phyloP scores from a whole-genome alignment of 2,888 invertebrate genomes.

The Tenthredo mesomela region DNA sequence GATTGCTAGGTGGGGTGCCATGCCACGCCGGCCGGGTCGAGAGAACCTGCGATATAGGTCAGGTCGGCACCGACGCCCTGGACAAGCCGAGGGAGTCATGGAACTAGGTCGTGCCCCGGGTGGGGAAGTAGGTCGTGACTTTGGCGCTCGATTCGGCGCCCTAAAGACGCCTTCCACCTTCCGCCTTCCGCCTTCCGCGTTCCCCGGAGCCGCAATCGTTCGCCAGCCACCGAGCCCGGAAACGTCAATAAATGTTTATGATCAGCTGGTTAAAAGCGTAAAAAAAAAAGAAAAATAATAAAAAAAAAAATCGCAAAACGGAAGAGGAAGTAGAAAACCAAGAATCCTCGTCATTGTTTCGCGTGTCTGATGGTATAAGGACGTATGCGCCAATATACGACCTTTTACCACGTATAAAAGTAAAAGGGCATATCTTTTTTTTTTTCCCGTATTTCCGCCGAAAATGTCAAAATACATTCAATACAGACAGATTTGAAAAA shows the following conservation, averaged over 20 bases:
- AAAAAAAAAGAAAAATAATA: neutral
- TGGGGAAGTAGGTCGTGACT: conserved; percentile 42
- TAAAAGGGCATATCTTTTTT: too few species aligned
- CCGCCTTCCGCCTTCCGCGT: neutral
- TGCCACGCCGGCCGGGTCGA: neutral
- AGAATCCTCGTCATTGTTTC: neutral
- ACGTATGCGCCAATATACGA: too few species aligned
- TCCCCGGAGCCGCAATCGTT: neutral
- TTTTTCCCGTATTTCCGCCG: too few species aligned
- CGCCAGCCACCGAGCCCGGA: neutral
- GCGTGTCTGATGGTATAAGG: too few species aligned
- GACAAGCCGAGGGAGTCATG: conserved; percentile 30
- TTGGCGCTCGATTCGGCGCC: conserved; percentile 32
- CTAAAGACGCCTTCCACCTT: conserved; percentile 12
- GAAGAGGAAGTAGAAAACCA: too few species aligned
- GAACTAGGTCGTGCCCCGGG: conserved; percentile 39
- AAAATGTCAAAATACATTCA: too few species aligned
- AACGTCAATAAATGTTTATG: neutral
- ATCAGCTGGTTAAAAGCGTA: neutral
- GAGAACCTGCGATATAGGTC: conserved; percentile 35
- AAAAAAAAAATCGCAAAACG: neutral
- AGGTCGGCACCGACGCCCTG: conserved; percentile 35
- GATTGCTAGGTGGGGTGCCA: neutral
- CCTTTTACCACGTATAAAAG: too few species aligned
- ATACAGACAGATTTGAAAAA: too few species aligned